Base-by-base conservation (phyloP, 1,140 invertebrate genomes). In the Drosophila melanogaster region DNA sequence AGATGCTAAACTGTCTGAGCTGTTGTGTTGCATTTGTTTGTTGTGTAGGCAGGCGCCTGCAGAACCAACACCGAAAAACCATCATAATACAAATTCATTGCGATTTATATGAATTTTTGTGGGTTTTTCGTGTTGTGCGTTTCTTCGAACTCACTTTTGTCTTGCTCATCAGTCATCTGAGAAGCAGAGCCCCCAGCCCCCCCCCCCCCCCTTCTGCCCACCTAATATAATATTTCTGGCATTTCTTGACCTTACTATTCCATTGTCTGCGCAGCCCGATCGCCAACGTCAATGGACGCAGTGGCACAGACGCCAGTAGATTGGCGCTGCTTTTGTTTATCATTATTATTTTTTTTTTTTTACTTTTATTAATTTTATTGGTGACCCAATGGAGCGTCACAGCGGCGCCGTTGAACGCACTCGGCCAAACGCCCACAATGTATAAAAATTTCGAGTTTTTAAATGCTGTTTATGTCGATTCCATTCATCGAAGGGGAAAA, bases 381-480 rank as follows among this genome's bases (percentile, higher is more conserved):
- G 72, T 73, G 77, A 80, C 77, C 77, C 73, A 80, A 76, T 77
- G 71, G 67, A 66, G 83, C 67, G 84, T 83, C 79, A 47, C 46
- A 51, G 54, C 72, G 83, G 83, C 83, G 83, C 83, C 83, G 81
- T 44, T 74, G 57, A 89, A 73, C 83, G 83, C 83, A 87, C 86
- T 87, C 84, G 66, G 65, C 64, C 58, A 56, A 64, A 87, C 84
- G 84, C 84, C 84, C 84, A 87, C 84, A 70, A 89, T 84, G 84
- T 66, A 83, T 65, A 66, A 60, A 33, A 55, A 49, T 79, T 64
- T 74, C 66, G 75, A 77, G 79, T 81, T 73, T 71, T 71, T 86
- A 59, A 75, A 70, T 81, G 69, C 81, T 60, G 67, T 73, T 86
- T 86, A 78, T 79, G 79, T 83, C 76, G 49, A 69, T 84, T 79